Conservation (phyloP, 2,113 vertebrate genomes). For the Oreotrochilus melanogaster region DNA sequence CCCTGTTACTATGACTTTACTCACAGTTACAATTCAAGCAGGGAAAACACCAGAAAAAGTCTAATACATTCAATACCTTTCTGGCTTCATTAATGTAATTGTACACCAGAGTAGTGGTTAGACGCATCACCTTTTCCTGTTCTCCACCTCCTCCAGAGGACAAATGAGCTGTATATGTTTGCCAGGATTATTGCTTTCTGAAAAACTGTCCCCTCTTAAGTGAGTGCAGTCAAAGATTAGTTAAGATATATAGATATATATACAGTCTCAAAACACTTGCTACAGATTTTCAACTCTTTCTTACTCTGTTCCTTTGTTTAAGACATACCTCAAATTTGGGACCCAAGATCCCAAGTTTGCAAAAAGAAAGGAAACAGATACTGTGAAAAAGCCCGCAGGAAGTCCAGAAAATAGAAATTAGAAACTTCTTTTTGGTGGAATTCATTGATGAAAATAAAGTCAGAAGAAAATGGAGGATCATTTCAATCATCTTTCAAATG, state of each 20-base stretch:
- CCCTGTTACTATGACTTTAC: not conserved
- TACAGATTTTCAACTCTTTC: not conserved
- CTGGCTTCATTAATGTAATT: not conserved
- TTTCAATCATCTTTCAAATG: not conserved
- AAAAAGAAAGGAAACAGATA: not conserved
- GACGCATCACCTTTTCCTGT: not conserved
- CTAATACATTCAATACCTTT: not conserved
- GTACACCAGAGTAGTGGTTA: not conserved
- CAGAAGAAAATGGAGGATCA: not conserved
- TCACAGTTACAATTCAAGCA: not conserved
- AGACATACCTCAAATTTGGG: not conserved
- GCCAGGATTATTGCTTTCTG: not conserved
- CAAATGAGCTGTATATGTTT: not conserved
- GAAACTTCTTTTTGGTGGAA: not conserved
- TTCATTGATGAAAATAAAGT: not conserved
- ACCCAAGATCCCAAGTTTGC: rapidly evolving
- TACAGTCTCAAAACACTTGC: not conserved
- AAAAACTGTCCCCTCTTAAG: not conserved
- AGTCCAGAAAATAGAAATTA: not conserved
- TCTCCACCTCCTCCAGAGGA: not conserved
- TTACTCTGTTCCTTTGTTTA: not conserved
- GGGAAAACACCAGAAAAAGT: not conserved
- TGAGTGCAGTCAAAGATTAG: not conserved
- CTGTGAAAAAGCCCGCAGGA: not conserved
- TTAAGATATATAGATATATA: not conserved